A percentile compares a stretch with the other conserved stretches of the same genome.
These are phyloP conservation scores for Peromyscus aztecus DNA, from an alignment of 2,797 vertebrate species.

Conservation along the genomic window DNA sequence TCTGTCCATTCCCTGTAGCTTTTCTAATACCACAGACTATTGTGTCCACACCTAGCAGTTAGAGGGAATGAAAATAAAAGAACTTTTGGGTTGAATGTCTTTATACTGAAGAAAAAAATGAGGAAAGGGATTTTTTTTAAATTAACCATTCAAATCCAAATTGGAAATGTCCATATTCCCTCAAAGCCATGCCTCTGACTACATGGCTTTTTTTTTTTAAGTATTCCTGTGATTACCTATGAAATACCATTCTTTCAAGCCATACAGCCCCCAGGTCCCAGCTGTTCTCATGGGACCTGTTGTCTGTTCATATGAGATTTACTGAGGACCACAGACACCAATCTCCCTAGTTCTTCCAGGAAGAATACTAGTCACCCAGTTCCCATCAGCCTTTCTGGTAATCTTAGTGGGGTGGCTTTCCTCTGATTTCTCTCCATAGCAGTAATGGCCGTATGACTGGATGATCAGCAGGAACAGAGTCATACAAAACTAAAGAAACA, in stretches of 20 bases:
- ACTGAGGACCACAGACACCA: neutral
- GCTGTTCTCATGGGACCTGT: neutral
- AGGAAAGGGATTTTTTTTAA: neutral
- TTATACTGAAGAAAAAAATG: neutral
- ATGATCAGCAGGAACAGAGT: neutral
- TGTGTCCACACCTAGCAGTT: neutral
- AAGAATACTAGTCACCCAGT: neutral
- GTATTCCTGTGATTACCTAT: neutral
- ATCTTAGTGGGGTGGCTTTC: neutral
- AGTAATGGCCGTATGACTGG: neutral
- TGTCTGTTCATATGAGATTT: neutral
- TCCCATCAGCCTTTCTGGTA: neutral
- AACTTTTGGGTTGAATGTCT: constrained; percentile 24
- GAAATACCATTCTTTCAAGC: neutral
- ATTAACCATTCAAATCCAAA: neutral
- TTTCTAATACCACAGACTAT: constrained; percentile 15
- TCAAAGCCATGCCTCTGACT: neutral
- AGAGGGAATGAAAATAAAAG: constrained; percentile 40
- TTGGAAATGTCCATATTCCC: neutral
- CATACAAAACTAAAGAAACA: constrained; percentile 23
- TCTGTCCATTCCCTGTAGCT: neutral
- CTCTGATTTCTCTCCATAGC: neutral
- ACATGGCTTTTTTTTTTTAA: constrained; percentile 22
- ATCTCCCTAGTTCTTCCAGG: too few relatives aligned
- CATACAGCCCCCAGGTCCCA: neutral